These are phyloP conservation scores for Nasonovia ribisnigri DNA, from an alignment of 2,888 invertebrate genomes.

Conservation along the genomic window DNA sequence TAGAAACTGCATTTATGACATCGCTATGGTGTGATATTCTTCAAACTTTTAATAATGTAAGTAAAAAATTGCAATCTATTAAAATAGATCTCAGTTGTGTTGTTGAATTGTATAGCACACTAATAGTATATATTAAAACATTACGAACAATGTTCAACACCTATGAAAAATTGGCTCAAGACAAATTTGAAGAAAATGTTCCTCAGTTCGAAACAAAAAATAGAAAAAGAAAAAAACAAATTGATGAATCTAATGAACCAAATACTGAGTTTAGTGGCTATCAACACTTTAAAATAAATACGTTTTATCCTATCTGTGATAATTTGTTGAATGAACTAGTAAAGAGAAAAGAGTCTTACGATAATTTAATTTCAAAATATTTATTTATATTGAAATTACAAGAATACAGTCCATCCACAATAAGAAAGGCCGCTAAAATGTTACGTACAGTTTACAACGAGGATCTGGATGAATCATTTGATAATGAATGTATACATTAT, in stretches of 20 bases:
- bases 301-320: background rate
- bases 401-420: too few species aligned
- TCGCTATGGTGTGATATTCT: too few species aligned
- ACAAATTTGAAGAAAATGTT: constrained; percentile 7
- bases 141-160: background rate
- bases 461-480: too few species aligned
- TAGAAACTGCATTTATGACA: too few species aligned
- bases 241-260: background rate
- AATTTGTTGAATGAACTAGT: constrained; percentile 11
- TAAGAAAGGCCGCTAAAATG: too few species aligned
- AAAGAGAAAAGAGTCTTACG: too few species aligned
- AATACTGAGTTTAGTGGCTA: background rate
- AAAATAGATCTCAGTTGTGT: constrained; percentile 21
- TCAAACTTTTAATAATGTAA: too few species aligned
- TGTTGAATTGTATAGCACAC: constrained; percentile 6
- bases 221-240: constrained; percentile 15
- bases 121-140: constrained; percentile 14
- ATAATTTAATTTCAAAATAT: too few species aligned
- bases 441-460: too few species aligned
- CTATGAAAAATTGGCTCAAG: constrained; percentile 40
- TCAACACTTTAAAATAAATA: background rate
- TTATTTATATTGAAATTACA: too few species aligned
- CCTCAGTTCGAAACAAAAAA: constrained; percentile 3
- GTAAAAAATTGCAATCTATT: constrained; percentile 32
- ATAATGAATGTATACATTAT: too few species aligned